Evolutionary conservation across 2,113 vertebrate species (phyloP).

Genomic region (Taxidea taxus): DNA sequence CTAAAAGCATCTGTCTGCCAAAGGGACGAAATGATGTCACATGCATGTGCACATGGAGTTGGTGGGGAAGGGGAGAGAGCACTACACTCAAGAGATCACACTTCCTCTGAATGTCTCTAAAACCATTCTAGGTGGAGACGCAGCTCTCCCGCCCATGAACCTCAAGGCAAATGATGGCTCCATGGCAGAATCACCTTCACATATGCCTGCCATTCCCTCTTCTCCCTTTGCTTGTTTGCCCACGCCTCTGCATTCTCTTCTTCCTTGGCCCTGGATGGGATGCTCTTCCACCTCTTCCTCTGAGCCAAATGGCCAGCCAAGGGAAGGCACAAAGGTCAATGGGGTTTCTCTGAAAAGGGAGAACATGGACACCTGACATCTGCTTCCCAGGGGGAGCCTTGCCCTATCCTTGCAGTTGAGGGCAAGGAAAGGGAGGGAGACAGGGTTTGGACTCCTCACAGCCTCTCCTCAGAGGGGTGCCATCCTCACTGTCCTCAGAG

Average conservation of each 20-base stretch:
- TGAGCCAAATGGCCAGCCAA: neutral
- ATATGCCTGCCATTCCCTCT: neutral
- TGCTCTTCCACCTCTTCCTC: neutral
- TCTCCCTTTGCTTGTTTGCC: neutral
- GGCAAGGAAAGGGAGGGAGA: neutral
- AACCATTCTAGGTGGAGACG: neutral
- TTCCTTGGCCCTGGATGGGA: neutral
- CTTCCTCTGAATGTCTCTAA: neutral
- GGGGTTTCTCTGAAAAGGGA: neutral
- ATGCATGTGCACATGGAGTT: neutral
- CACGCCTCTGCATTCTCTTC: neutral
- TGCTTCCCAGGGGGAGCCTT: neutral
- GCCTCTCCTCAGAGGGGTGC: neutral
- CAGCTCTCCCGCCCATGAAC: neutral
- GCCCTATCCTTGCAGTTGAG: neutral
- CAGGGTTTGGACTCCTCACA: neutral
- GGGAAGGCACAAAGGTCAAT: neutral
- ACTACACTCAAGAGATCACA: neutral
- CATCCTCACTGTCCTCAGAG: neutral
- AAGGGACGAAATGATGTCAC: neutral
- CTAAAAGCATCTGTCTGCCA: neutral
- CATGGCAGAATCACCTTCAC: neutral
- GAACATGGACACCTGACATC: neutral
- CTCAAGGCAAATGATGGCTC: neutral
- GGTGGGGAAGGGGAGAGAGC: neutral